Conservation (phyloP, 2,888 invertebrate genomes). For the Leptinotarsa haldemani region DNA sequence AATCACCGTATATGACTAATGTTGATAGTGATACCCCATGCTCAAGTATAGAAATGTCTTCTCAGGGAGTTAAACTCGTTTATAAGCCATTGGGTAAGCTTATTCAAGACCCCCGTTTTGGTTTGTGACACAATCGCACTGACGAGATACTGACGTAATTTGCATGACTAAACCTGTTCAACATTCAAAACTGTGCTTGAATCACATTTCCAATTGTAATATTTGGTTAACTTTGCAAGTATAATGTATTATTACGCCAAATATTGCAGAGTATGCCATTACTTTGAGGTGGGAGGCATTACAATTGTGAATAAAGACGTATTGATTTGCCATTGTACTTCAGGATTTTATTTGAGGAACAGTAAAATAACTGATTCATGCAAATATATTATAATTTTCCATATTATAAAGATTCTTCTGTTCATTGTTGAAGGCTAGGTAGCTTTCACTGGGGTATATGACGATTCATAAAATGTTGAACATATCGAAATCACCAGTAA, state of each 20-base stretch:
- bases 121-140: constrained; percentile 17
- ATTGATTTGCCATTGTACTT: constrained; percentile 34
- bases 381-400: too few species aligned
- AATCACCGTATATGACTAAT: too few species aligned
- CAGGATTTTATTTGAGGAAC: constrained; percentile 22
- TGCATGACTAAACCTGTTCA: constrained; percentile 29
- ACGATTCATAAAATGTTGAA: too few species aligned
- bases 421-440: too few species aligned
- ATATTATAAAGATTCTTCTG: too few species aligned
- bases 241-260: constrained; percentile 38
- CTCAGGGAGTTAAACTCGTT: neutral
- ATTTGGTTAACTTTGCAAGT: constrained; percentile 37
- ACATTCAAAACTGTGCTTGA: constrained; percentile 13
- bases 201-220: constrained; percentile 32
- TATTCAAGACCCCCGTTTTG: neutral
- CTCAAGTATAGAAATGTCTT: neutral
- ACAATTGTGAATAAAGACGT: constrained; percentile 36
- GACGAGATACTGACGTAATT: constrained; percentile 21
- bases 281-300: constrained; percentile 31
- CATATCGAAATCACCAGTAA: too few species aligned
- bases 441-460: too few species aligned
- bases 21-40: too few species aligned
- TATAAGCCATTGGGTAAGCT: neutral
- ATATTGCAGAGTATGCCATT: constrained; percentile 30
- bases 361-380: neutral